phyloP scores from a whole-genome alignment of 2,888 invertebrate species.

The Ectropis crepuscularia region DNA sequence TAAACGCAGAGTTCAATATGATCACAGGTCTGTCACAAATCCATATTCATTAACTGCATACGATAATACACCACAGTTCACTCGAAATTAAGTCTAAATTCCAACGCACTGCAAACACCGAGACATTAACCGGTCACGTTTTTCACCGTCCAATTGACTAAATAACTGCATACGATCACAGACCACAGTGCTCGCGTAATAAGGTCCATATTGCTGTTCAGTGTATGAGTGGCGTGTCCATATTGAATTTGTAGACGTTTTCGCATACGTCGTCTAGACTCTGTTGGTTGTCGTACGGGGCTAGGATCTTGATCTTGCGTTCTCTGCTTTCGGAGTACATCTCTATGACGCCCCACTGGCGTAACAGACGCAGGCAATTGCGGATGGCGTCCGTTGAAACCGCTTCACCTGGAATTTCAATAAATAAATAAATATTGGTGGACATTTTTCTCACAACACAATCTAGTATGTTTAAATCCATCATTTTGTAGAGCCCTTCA shows the following conservation, averaged over 20 bases:
- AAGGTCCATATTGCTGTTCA: constrained; percentile 31
- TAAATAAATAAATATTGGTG: not conserved
- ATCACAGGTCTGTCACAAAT: too few species aligned
- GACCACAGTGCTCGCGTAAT: not conserved
- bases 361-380: constrained; percentile 92
- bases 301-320: constrained; percentile 57
- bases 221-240: constrained; percentile 62
- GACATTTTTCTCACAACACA: too few species aligned
- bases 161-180: too few species aligned
- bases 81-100: not conserved
- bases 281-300: constrained; percentile 56
- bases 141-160: too few species aligned
- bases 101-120: not conserved
- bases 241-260: constrained; percentile 67
- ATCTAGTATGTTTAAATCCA: too few species aligned
- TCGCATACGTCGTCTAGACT: constrained; percentile 55
- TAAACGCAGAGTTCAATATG: too few species aligned
- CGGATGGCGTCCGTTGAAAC: constrained; percentile 94
- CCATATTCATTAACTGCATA: not conserved
- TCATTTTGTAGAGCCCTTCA: too few species aligned
- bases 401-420: constrained; percentile 89
- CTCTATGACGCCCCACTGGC: constrained; percentile 92
- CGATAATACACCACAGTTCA: not conserved
- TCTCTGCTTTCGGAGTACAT: constrained; percentile 63
- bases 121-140: too few species aligned